Base-by-base conservation (phyloP, 2,113 vertebrate species). In the Gymnogyps californianus region DNA sequence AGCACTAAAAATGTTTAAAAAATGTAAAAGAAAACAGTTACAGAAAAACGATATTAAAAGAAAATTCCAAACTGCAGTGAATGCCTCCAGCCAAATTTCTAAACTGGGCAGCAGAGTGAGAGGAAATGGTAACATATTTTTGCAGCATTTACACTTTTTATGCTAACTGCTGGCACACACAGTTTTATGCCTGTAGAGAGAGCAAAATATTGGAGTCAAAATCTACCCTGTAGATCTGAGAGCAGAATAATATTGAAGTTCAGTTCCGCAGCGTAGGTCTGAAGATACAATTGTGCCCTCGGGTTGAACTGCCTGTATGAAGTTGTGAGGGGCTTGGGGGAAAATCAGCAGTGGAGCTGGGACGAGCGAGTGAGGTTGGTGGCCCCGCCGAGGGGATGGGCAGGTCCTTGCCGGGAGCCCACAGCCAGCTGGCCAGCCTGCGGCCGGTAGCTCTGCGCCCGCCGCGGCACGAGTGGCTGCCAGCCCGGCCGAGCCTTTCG, bases 121-220 rank as follows among this genome's bases (percentile, higher is more conserved):
- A 98, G 96, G 96, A 97, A 97, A 97, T 93, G 95, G 94, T 95
- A 97, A 96, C 97, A 97, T 96, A 93, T 96, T 97, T 97, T 87
- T 97, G 95, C 93, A 97, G 96, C 94, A 97, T 96, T 97, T 97
- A 98, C 95, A 96, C 92, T 97, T 97, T 96, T 96, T 91, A 90
- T 94, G 96, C 97, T 97, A 87, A 84, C 95, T 97, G 93, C 96
- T 97, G 96, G 96, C 96, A 88, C 92, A 94, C 76, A 32, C 9
- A 12, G 28, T 76, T 96, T 87, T 94, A 28, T 87, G 93, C 87
- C 90, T 96, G 94, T 82, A 89, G 87, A 94, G 87, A 93, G 90
- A 94, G 87, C 24, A 91, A 95, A 93, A 87, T 85, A 91, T 62
- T 97, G 84, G 77, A 96, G 44, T 90, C 66, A 94, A 95, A 94